phyloP scores from a whole-genome alignment of 2,888 invertebrate genomes.

The Nemoura dubitans region DNA sequence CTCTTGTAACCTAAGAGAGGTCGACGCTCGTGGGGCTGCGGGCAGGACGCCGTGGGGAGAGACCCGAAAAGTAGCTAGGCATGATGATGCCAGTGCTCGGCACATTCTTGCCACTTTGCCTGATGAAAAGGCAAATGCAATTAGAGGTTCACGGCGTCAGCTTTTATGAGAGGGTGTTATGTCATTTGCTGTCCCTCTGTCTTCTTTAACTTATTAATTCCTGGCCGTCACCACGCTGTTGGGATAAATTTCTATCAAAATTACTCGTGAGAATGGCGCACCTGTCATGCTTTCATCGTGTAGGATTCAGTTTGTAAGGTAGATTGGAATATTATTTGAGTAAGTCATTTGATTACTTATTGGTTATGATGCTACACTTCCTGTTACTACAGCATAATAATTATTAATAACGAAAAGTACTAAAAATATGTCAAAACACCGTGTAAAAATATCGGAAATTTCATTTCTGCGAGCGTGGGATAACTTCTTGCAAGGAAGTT shows the following conservation, averaged over 20 bases:
- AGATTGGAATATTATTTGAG: too few relatives aligned
- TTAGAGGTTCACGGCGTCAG: not conserved
- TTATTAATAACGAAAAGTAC: too few relatives aligned
- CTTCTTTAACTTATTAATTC: not conserved
- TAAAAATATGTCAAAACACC: too few relatives aligned
- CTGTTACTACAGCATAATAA: too few relatives aligned
- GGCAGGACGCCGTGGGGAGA: not conserved
- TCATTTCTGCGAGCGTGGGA: too few relatives aligned
- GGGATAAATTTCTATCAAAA: not conserved
- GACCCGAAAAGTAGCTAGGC: not conserved
- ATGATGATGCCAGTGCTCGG: not conserved
- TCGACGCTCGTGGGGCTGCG: not conserved
- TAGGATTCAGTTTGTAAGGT: too few relatives aligned
- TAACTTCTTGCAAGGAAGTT: not conserved
- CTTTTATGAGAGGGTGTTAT: constrained; percentile 12
- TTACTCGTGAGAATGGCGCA: not conserved
- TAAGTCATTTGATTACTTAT: too few relatives aligned
- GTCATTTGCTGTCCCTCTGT: not conserved
- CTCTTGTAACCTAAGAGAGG: constrained; percentile 20
- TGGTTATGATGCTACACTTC: too few relatives aligned
- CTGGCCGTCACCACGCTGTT: not conserved
- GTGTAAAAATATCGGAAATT: too few relatives aligned
- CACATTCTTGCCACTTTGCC: constrained; percentile 7
- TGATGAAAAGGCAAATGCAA: not conserved
- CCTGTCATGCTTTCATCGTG: not conserved